phyloP scores from a whole-genome alignment of 2,113 vertebrate genomes.

The Poeciliopsis retropinna region DNA sequence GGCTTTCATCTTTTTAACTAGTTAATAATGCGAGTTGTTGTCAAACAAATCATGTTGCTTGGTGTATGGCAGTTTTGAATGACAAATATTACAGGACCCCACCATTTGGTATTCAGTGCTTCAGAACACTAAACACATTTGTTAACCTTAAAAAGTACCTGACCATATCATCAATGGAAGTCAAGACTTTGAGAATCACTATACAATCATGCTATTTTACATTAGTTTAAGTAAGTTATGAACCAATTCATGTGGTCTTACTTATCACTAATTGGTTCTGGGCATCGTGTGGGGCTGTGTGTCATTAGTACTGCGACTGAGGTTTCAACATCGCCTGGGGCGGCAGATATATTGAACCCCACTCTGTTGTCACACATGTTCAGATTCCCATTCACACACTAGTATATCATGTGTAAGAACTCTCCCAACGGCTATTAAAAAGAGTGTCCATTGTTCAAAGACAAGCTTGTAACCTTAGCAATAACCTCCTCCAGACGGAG shows the following conservation, averaged over 20 bases:
- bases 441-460: conserved; percentile 16
- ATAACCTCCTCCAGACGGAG: conserved; percentile 61
- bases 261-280: conserved; percentile 68
- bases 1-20: too few species aligned
- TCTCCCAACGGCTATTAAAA: conserved; percentile 42
- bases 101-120: neutral
- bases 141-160: neutral
- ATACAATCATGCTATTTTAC: neutral
- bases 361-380: conserved; percentile 53
- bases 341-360: conserved; percentile 45
- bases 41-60: too few species aligned
- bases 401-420: conserved; percentile 31
- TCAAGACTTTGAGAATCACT: neutral
- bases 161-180: neutral
- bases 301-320: conserved; percentile 67
- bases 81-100: too few species aligned
- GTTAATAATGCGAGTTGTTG: neutral
- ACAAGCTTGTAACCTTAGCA: conserved; percentile 39
- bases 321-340: conserved; percentile 64
- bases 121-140: neutral
- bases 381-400: conserved; percentile 28
- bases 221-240: conserved; percentile 35
- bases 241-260: conserved; percentile 58
- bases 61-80: neutral
- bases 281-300: conserved; percentile 48